These are phyloP conservation scores for Hecatera dysodea DNA, from an alignment of 2,888 invertebrate species.

Conservation along the genomic window DNA sequence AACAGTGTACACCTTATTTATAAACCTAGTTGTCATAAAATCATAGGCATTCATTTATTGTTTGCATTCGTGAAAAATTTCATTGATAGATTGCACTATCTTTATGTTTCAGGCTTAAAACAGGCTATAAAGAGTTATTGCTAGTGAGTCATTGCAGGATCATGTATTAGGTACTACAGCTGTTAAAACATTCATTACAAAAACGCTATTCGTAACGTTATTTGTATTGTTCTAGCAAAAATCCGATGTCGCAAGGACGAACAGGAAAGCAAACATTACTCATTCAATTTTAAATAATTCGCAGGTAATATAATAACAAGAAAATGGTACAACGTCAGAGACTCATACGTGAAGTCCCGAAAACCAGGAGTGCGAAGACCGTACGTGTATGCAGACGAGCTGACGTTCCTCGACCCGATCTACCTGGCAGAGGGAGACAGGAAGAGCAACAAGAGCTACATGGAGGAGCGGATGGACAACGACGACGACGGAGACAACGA, in stretches of 20 bases:
- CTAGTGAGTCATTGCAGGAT: background rate
- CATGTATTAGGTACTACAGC: background rate
- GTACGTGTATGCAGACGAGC: conserved; percentile 74
- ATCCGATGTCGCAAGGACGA: background rate
- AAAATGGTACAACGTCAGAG: conserved; percentile 79
- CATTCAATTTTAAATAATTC: conserved; percentile 12
- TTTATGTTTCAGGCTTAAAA: background rate
- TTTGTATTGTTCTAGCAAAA: background rate
- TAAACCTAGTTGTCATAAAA: no score
- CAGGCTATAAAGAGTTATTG: background rate
- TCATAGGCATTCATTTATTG: background rate
- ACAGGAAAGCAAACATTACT: background rate
- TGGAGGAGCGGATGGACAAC: conserved; percentile 60
- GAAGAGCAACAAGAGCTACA: conserved; percentile 50
- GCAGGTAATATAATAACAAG: conserved; percentile 74
- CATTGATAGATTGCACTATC: background rate
- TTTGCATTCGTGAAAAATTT: background rate
- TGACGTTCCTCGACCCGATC: conserved; percentile 75
- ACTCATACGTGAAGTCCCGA: conserved; percentile 76
- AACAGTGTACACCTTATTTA: background rate
- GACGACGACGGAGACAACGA: conserved; percentile 64
- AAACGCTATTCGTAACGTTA: background rate
- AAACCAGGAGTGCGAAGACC: conserved; percentile 66
- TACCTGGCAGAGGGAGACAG: conserved; percentile 54
- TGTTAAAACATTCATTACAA: background rate